Conservation (phyloP, 2,113 vertebrate species). For the Hyperopisus bebe region DNA sequence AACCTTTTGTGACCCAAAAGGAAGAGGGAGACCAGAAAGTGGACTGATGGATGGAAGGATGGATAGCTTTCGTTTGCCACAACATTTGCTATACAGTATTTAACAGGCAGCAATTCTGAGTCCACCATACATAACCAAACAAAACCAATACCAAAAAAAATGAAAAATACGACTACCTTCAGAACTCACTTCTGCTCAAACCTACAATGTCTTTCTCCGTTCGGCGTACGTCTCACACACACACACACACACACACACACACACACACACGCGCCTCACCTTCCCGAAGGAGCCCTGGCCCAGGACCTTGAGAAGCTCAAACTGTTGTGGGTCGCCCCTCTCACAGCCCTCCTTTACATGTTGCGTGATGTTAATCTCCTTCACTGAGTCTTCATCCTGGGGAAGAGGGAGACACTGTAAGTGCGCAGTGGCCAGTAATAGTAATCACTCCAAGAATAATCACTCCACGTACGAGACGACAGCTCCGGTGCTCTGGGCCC, state of each 20-base stretch:
- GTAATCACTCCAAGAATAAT: not conserved
- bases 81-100: not conserved
- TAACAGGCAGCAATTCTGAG: not conserved
- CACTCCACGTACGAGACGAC: conserved; percentile 32
- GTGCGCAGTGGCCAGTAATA: not conserved
- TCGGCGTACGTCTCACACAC: not conserved
- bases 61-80: not conserved
- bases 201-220: not conserved
- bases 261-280: conserved; percentile 48
- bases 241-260: not conserved
- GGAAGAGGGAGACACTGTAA: not conserved
- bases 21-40: not conserved
- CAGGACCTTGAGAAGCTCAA: conserved; percentile 74
- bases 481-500: conserved; percentile 14
- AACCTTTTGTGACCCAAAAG: not conserved
- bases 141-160: not conserved
- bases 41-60: not conserved
- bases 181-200: not conserved
- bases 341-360: conserved; percentile 79
- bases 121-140: not conserved
- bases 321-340: conserved; percentile 76
- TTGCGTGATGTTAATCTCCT: conserved; percentile 78
- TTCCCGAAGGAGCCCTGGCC: conserved; percentile 83
- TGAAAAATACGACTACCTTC: not conserved
- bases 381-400: conserved; percentile 73